Conservation (phyloP, 2,113 vertebrate genomes). For the Zeus faber region DNA sequence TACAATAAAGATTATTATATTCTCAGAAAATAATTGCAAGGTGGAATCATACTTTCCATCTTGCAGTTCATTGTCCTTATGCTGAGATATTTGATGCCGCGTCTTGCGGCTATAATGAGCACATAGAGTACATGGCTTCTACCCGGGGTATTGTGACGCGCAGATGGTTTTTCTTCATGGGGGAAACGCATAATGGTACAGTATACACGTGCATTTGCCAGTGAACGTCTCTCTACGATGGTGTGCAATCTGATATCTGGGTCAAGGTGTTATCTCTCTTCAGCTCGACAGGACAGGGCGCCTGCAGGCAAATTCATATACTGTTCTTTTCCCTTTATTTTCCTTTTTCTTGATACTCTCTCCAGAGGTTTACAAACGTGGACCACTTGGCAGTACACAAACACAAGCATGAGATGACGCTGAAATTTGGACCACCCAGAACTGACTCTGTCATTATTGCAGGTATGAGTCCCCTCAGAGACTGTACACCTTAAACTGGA, state of each 20-base stretch:
- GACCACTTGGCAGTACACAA: constrained; percentile 98
- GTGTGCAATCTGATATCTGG: constrained; percentile 46
- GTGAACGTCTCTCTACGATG: constrained; percentile 36
- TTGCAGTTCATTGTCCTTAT: constrained; percentile 7
- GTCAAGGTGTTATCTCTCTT: constrained; percentile 26
- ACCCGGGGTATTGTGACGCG: constrained; percentile 30
- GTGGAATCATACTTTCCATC: not conserved
- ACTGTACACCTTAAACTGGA: no score
- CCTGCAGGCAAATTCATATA: constrained; percentile 6
- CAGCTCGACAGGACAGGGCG: constrained; percentile 15
- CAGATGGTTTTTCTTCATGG: constrained; percentile 27
- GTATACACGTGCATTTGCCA: constrained; percentile 19
- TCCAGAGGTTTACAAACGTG: constrained; percentile 97
- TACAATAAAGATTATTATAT: not conserved
- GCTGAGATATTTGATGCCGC: constrained; percentile 35
- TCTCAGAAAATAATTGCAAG: not conserved
- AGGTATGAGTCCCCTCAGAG: constrained; percentile 72
- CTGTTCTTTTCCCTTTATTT: not conserved
- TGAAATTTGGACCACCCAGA: constrained; percentile 94
- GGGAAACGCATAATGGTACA: constrained; percentile 15
- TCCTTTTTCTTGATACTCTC: constrained; percentile 4
- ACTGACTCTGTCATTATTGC: constrained; percentile 97
- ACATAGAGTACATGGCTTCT: constrained; percentile 16
- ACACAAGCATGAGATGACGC: constrained; percentile 98
- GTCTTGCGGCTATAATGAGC: constrained; percentile 25